Evolutionary conservation across 2,797 vertebrate species (phyloP), one percentile per base, ranked within the genome.

Genomic region (Gymnocypris eckloni): DNA sequence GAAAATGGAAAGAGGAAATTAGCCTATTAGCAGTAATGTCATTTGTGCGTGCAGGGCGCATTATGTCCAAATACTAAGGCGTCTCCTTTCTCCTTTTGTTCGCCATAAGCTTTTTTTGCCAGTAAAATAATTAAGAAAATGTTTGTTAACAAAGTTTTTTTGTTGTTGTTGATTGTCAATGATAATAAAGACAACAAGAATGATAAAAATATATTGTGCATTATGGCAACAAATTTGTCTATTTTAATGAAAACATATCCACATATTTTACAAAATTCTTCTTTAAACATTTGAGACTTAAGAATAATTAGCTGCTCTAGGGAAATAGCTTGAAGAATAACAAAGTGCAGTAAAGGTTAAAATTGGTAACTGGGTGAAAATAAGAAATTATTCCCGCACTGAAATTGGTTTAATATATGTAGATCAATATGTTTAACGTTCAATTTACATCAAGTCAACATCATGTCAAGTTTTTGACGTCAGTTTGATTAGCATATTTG

Each of bases 1-100:
- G 28, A 22, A 83, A 70, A 71, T 54, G 50, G 81, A 80, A 67
- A 20, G 43, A 37, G 79, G 79, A 80, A 80, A 80, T 80, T 80
- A 67, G 25, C 79, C 79, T 80, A 67, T 80, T 67, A 67, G 79
- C 61, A 67, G 41, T 80, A 80, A 80, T 80, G 61, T 80, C 1
- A 80, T 80, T 80, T 50, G 61, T 50, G 41, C 10, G 5, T 79
- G 43, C 59, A 13, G n/a, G 78, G 64, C 28, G 59, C 12, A 59
- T 59, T 64, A 25, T 64, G 39, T 22, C 41, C 43, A 67, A 50
- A 80, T 80, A 20, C 61, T 80, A 50, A 13, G 18, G 13, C 7
- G 25, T 13, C 18, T 11, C 9, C 52, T 67, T 33, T 50, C 6
- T 80, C 79, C 20, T 76, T 33, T 33, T 54, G 25, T 37, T 76